Evolutionary conservation across 2,888 invertebrate genomes (phyloP), one percentile per base, ranked within the genome.

Genomic region (Melanchra persicariae): DNA sequence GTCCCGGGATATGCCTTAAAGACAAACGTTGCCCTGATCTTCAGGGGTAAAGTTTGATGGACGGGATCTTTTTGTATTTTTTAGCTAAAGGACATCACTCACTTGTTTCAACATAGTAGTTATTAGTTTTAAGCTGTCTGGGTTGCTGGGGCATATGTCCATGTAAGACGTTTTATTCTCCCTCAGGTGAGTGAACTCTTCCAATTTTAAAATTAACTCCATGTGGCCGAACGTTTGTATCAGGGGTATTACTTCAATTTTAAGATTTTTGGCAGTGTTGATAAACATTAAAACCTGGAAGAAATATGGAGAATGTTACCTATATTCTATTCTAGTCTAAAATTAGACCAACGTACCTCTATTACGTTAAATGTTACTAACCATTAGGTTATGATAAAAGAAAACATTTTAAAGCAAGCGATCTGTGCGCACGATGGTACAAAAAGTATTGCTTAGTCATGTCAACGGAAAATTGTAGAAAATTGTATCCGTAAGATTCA

Each of bases 151-250:
- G 83, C 98, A 98, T 22, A 98, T 95, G 0, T 97, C 97, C 93
- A 95, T 96, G 0, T 97, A 96, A 84, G 97, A 97, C 30, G 92
- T 89, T 0, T 92, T 90, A 0, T 96, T 94, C 92, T 98, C 98
- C 79, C 98, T 93, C 63, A 98, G 93, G 68, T 97, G 96, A 69
- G 96, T 93, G 87, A 97, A 98, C 68, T 97, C 95, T 43, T 97
- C 91, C 34, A 98, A 94, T 88, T 98, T 98, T 60, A 98, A 93
- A 0, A 97, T 96, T 93, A 97, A 98, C 91, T 98, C 98, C 93
- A 98, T 93, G 89, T 98, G 98, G 0, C 98, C 98, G 90, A 98
- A 98, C 0, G 98, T 98, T 93, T 98, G 98, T n/a, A 98, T 94
- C 63, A 98, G 92, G 0, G 98, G 98, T 83, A 98, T 98, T 0